phyloP scores from a whole-genome alignment of 2,888 invertebrate genomes.

The Taenaris catops region DNA sequence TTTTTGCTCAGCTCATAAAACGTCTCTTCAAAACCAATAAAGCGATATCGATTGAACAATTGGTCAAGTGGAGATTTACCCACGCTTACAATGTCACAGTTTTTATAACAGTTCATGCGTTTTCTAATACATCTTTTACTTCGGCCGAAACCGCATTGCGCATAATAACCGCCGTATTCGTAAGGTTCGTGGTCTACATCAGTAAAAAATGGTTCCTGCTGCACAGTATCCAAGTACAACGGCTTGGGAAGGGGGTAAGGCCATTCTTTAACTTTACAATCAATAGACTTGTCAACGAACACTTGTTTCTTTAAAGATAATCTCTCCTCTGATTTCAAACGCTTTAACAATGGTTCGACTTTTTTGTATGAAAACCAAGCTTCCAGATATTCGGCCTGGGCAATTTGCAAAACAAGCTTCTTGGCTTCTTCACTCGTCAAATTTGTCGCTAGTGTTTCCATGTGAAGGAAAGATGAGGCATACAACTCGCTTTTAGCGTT shows the following conservation, averaged over 20 bases:
- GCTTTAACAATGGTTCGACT: slow-evolving; percentile 44
- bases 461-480: slow-evolving; percentile 36
- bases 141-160: not conserved
- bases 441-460: slow-evolving; percentile 35
- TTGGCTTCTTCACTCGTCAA: slow-evolving; percentile 40
- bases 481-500: slow-evolving; percentile 44
- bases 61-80: slow-evolving; percentile 36
- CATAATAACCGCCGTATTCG: slow-evolving; percentile 16
- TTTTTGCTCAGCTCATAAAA: slow-evolving; percentile 41
- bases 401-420: slow-evolving; percentile 37
- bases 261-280: slow-evolving; percentile 33
- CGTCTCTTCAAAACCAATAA: slow-evolving; percentile 40
- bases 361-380: slow-evolving; percentile 40
- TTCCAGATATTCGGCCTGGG: slow-evolving; percentile 39
- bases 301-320: slow-evolving; percentile 38
- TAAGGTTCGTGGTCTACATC: slow-evolving; percentile 24
- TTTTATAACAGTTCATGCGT: not conserved
- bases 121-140: not conserved
- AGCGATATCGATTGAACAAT: slow-evolving; percentile 48
- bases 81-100: not conserved
- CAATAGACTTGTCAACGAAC: slow-evolving; percentile 41
- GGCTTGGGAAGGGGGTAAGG: slow-evolving; percentile 32
- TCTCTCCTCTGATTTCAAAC: slow-evolving; percentile 34
- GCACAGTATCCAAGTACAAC: slow-evolving; percentile 11
- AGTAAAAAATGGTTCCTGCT: slow-evolving; percentile 33